Evolutionary conservation across 2,888 invertebrate species (phyloP), one percentile per base, ranked within the genome.

Genomic region (Taenaris catops): DNA sequence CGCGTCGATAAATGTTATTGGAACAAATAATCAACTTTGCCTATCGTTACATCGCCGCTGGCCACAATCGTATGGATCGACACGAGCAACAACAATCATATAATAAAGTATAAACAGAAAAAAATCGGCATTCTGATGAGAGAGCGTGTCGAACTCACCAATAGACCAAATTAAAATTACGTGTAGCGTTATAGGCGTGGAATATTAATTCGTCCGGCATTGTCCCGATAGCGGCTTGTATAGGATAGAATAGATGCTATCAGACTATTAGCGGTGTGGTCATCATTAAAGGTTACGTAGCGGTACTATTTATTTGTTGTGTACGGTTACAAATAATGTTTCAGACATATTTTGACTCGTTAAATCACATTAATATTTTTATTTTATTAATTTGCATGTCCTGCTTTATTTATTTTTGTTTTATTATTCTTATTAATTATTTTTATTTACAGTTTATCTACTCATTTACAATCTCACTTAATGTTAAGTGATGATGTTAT

Each of bases 201-300:
- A 74, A 75, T 80, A 79, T 75, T 81, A 81, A 83, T 83, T 81
- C 80, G 66, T 58, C 48, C 43, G 55, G 61, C 63, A 79, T 83
- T 83, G 83, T 81, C 62, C 66, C 38, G 51, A 33, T 28, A 49
- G 46, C 39, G 8, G 33, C 14, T 20, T 18, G 24, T 31, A 33
- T 21, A 37, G 36, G 27, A 33, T 33, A 19, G 25, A 34, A 31
- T 18, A 31, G 41, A 41, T 34, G 29, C 8, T 38, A 38, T 41
- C 34, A 7, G 23, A 3, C n/a, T 26, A 21, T 20, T 25, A 32
- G 8, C 19, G 10, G 18, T 38, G 7, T 27, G 26, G 17, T 38
- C 34, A 38, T 31, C 29, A 24, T n/a, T 10, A 24, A 29, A 32
- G 32, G 32, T 32, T 18, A 18, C 18, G 18, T 25, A 32, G 32